Conservation (phyloP, 2,113 vertebrate species). For the Chaetura pelagica region DNA sequence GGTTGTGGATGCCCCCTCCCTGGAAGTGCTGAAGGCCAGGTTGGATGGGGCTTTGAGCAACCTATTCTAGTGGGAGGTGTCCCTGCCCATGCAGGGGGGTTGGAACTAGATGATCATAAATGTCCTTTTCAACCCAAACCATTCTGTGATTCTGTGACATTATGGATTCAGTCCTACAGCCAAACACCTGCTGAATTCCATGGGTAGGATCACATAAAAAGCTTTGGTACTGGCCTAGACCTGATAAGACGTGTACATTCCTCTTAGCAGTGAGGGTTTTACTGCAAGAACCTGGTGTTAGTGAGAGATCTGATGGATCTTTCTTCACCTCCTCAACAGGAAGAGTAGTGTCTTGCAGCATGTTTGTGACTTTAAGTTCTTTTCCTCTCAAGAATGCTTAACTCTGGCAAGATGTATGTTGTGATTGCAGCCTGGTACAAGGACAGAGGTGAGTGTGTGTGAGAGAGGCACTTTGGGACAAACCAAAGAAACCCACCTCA, state of each 20-base stretch:
- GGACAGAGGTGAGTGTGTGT: neutral
- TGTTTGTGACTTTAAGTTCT: neutral
- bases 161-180: neutral
- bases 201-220: neutral
- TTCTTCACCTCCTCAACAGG: neutral
- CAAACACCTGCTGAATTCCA: neutral
- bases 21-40: too few relatives aligned
- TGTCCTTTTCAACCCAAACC: too few relatives aligned
- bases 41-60: too few relatives aligned
- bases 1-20: too few relatives aligned
- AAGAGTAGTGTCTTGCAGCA: accelerated
- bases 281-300: neutral
- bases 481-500: neutral
- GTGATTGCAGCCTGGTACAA: neutral
- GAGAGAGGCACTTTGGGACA: neutral
- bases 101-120: too few relatives aligned
- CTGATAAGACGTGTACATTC: neutral
- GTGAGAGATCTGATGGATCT: neutral
- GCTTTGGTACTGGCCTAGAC: neutral
- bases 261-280: neutral
- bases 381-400: neutral
- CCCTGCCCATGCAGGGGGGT: too few relatives aligned
- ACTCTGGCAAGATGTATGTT: neutral
- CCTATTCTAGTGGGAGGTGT: too few relatives aligned
- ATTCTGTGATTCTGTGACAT: neutral